A percentile compares a stretch with the other conserved stretches of the same genome.
Evolutionary conservation across 2,888 invertebrate genomes (phyloP).

Genomic region (Xestia c-nigrum): DNA sequence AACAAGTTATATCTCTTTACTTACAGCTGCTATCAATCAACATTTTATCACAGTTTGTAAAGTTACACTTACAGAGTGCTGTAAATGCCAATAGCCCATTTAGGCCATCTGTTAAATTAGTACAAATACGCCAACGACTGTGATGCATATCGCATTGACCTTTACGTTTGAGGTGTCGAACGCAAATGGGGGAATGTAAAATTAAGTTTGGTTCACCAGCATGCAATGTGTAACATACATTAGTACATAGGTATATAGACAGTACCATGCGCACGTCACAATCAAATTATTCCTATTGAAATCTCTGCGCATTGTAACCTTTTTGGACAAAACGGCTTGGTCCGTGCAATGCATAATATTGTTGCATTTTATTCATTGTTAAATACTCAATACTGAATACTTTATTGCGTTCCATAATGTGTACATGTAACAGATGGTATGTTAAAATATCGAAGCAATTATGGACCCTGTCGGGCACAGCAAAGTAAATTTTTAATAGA

Average conservation of each 20-base stretch:
- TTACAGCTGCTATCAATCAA: slow-evolving; percentile 9
- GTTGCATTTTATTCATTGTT: no score
- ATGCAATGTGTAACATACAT: neutral
- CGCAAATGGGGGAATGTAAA: neutral
- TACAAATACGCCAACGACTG: neutral
- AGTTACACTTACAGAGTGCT: neutral
- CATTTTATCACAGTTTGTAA: neutral
- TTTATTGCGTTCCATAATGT: no score
- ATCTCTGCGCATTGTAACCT: slow-evolving; percentile 2
- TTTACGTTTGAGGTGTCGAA: slow-evolving; percentile 17
- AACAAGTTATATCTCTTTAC: slow-evolving; percentile 1
- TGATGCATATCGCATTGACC: slow-evolving; percentile 3
- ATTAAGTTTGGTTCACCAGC: neutral
- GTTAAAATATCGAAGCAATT: no score
- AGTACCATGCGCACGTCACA: neutral
- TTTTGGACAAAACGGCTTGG: neutral
- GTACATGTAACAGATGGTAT: no score
- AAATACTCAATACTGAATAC: no score
- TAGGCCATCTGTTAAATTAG: slow-evolving; percentile 26
- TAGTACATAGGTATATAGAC: neutral
- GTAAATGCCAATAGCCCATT: slow-evolving; percentile 9
- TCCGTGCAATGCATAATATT: neutral
- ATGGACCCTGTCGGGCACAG: no score
- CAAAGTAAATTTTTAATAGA: no score
- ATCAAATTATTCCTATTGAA: neutral